Percentiles rank a stretch among this genome's conserved stretches.
These are phyloP conservation scores for Progne subis DNA, from an alignment of 2,113 vertebrate genomes.

Conservation along the genomic window DNA sequence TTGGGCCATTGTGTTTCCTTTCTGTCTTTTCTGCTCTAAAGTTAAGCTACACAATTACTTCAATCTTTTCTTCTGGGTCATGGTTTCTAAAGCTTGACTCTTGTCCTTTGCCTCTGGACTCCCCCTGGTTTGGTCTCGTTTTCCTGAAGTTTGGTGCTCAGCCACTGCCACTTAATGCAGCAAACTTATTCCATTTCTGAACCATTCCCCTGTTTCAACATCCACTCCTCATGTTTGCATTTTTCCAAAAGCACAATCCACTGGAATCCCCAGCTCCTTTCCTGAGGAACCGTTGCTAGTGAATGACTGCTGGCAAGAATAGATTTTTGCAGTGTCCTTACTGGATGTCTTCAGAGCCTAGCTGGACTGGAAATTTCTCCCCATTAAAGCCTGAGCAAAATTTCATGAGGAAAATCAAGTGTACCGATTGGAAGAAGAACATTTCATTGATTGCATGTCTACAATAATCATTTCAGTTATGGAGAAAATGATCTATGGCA, in stretches of 20 bases:
- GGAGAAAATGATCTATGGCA: neutral
- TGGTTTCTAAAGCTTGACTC: neutral
- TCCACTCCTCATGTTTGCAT: neutral
- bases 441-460: neutral
- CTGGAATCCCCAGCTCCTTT: neutral
- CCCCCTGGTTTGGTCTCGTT: neutral
- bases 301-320: neutral
- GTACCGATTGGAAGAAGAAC: neutral
- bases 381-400: neutral
- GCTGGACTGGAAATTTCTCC: neutral
- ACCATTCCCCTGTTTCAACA: neutral
- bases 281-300: neutral
- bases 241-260: rapidly evolving
- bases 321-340: neutral
- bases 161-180: neutral
- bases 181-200: neutral
- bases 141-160: neutral
- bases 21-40: neutral
- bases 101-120: neutral
- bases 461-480: neutral
- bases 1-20: neutral
- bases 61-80: neutral
- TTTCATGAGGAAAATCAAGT: neutral
- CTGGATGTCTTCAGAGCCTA: neutral
- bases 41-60: neutral